phyloP scores from a whole-genome alignment of 2,888 invertebrate species.

The Acleris cristana region DNA sequence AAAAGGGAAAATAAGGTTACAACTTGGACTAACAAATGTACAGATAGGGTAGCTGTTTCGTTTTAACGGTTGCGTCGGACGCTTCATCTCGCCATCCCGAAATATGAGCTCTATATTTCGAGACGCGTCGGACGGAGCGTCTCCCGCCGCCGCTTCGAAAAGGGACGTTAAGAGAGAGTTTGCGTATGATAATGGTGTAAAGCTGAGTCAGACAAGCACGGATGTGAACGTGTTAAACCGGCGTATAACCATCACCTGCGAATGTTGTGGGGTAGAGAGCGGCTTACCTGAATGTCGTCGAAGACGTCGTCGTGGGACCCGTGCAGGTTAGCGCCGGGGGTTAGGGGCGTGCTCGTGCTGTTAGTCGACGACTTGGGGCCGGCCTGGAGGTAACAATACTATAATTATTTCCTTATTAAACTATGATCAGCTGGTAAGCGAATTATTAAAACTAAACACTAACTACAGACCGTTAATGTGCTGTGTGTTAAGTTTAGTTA shows the following conservation, averaged over 20 bases:
- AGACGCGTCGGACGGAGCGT: slow-evolving; percentile 59
- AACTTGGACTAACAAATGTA: slow-evolving; percentile 46
- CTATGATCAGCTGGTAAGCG: not conserved
- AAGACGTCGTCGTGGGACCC: slow-evolving; percentile 78
- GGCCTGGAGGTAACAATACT: slow-evolving; percentile 57
- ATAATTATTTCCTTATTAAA: slow-evolving; percentile 19
- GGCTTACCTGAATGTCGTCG: slow-evolving; percentile 76
- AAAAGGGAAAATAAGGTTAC: slow-evolving; percentile 46
- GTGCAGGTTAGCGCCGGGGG: slow-evolving; percentile 72
- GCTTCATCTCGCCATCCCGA: slow-evolving; percentile 61
- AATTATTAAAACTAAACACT: too few species aligned
- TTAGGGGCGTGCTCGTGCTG: slow-evolving; percentile 76
- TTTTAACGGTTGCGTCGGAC: slow-evolving; percentile 50
- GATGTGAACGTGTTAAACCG: slow-evolving; percentile 81
- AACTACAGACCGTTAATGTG: too few species aligned
- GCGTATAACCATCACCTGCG: slow-evolving; percentile 71
- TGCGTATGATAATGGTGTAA: slow-evolving; percentile 56
- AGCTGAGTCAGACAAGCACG: slow-evolving; percentile 67
- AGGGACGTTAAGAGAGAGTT: slow-evolving; percentile 49
- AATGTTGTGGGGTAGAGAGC: slow-evolving; percentile 46
- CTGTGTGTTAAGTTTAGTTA: too few species aligned
- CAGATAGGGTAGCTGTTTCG: slow-evolving; percentile 45
- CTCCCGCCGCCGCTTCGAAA: slow-evolving; percentile 52
- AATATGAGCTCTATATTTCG: slow-evolving; percentile 81
- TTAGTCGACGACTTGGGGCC: slow-evolving; percentile 71